These are phyloP conservation scores for Pseudocheirus occidentalis DNA, from an alignment of 2,797 vertebrate genomes.

Conservation along the genomic window DNA sequence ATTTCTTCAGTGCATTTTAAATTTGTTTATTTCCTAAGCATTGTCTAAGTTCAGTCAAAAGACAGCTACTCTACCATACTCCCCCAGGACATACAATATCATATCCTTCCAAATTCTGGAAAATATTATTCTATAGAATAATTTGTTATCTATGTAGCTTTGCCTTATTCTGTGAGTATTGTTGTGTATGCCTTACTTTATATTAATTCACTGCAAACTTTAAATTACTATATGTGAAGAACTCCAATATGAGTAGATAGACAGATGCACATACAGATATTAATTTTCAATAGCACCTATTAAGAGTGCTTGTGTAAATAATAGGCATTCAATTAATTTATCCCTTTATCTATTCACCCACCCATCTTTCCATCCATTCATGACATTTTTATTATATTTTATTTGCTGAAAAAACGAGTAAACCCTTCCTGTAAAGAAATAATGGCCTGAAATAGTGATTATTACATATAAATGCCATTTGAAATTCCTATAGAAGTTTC, in stretches of 20 bases:
- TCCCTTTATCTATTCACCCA: background rate
- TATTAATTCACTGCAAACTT: background rate
- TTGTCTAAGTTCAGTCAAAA: slow-evolving; percentile 15
- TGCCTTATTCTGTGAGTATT: background rate
- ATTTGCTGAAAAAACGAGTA: background rate
- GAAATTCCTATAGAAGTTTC: background rate
- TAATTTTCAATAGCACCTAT: background rate
- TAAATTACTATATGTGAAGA: background rate
- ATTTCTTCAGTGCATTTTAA: slow-evolving; percentile 30
- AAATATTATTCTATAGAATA: slow-evolving; percentile 10
- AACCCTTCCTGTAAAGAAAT: no score
- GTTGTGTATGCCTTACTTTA: background rate
- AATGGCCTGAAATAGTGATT: background rate
- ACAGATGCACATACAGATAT: no score
- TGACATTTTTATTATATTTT: background rate
- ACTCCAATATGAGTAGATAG: no score
- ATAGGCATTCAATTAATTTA: background rate
- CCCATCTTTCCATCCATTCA: background rate
- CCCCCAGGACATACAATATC: background rate
- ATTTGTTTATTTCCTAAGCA: background rate
- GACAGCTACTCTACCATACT: background rate
- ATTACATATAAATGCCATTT: background rate
- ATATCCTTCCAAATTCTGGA: background rate
- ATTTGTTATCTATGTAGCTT: background rate
- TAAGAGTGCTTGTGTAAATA: background rate